Conservation (phyloP, 2,797 vertebrate genomes). For the Botia almorhae region DNA sequence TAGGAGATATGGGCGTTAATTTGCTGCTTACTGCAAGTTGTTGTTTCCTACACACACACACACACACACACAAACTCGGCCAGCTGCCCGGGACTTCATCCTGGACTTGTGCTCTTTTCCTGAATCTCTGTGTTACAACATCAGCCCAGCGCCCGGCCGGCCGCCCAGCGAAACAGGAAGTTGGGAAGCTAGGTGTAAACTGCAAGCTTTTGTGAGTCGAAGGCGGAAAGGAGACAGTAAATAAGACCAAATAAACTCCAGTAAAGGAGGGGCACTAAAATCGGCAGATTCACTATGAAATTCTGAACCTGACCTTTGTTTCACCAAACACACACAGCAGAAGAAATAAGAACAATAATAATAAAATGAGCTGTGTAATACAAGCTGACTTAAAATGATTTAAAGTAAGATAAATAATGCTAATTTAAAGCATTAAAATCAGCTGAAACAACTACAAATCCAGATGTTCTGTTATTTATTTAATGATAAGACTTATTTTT, state of each 20-base stretch:
- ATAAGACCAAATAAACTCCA: slow-evolving; percentile 21
- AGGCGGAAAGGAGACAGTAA: slow-evolving; percentile 27
- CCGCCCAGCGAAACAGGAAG: slow-evolving; percentile 63
- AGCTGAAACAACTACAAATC: too few species aligned
- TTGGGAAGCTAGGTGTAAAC: slow-evolving; percentile 66
- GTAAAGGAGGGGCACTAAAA: neutral
- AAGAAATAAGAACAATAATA: neutral
- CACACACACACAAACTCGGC: slow-evolving; percentile 67
- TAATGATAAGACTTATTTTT: too few species aligned
- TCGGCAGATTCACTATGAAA: neutral
- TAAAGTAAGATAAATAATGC: too few species aligned
- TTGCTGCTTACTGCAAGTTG: slow-evolving; percentile 91
- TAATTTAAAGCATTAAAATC: too few species aligned
- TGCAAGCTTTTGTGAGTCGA: slow-evolving; percentile 70
- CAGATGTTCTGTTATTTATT: too few species aligned
- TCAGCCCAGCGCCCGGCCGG: slow-evolving; percentile 67
- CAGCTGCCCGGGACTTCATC: slow-evolving; percentile 87
- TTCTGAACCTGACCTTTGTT: neutral
- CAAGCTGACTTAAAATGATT: neutral
- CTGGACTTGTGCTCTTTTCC: slow-evolving; percentile 88
- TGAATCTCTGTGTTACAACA: slow-evolving; percentile 91
- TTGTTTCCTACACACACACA: slow-evolving; percentile 62
- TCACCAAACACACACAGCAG: neutral
- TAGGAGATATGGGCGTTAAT: slow-evolving; percentile 95
- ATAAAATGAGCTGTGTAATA: neutral